phyloP scores from a whole-genome alignment of 1,140 invertebrate genomes.

The Conopomorpha cramerella region DNA sequence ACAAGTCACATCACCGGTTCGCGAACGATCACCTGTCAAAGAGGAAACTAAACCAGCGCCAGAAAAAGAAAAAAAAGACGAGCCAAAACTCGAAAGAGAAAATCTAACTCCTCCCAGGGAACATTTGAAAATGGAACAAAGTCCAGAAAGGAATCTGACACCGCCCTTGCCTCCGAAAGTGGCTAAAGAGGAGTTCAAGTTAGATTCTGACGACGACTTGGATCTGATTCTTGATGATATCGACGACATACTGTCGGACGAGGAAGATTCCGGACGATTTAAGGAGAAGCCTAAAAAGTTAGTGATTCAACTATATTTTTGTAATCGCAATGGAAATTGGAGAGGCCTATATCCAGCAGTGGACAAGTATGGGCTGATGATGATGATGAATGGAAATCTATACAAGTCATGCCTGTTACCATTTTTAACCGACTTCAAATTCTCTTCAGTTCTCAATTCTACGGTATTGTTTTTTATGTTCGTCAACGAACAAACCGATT shows the following conservation, averaged over 20 bases:
- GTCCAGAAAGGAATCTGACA: slow-evolving; percentile 8
- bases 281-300: slow-evolving; percentile 20
- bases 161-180: slow-evolving; percentile 10
- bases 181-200: slow-evolving; percentile 6
- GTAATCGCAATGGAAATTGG: too few relatives aligned
- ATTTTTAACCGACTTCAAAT: too few relatives aligned
- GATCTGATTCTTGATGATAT: slow-evolving; percentile 43
- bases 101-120: not conserved
- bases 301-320: slow-evolving; percentile 7
- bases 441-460: too few relatives aligned
- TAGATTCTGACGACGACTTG: slow-evolving; percentile 32
- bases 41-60: not conserved
- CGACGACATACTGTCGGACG: slow-evolving; percentile 40
- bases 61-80: too few relatives aligned
- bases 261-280: slow-evolving; percentile 30
- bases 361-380: too few relatives aligned
- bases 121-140: not conserved
- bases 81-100: not conserved
- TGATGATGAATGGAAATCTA: too few relatives aligned
- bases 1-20: not conserved
- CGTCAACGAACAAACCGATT: too few relatives aligned
- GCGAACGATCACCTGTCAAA: not conserved
- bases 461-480: too few relatives aligned
- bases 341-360: too few relatives aligned
- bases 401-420: too few relatives aligned